phyloP scores from a whole-genome alignment of 92 coral and sea anemone genomes.

The Desmophyllum pertusum region DNA sequence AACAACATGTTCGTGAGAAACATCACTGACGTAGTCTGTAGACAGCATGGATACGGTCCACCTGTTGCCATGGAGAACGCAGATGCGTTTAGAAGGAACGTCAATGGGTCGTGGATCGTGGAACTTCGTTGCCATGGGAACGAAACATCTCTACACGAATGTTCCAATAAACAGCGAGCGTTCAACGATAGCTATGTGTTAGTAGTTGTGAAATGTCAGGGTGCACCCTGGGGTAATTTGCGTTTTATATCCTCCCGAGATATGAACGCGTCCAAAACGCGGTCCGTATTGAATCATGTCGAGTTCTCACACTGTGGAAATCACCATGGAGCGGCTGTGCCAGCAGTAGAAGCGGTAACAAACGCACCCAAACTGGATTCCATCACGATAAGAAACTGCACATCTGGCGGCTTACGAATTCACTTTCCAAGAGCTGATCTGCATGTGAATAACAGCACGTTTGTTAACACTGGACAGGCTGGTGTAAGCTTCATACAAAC shows the following conservation, averaged over 20 bases:
- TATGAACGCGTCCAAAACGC: neutral
- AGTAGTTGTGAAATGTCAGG: constrained; percentile 30
- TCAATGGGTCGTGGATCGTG: constrained; percentile 15
- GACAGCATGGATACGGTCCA: constrained; percentile 55
- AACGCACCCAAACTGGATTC: constrained; percentile 39
- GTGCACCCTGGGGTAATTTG: constrained; percentile 58
- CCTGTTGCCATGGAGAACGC: too few relatives aligned
- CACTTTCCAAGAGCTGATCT: constrained; percentile 1
- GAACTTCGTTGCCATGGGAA: constrained; percentile 53
- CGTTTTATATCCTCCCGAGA: constrained; percentile 46
- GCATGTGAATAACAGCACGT: constrained; percentile 18
- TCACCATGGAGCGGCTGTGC: constrained; percentile 27
- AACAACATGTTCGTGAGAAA: neutral
- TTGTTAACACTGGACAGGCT: neutral
- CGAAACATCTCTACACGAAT: constrained; percentile 51
- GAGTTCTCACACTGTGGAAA: constrained; percentile 52
- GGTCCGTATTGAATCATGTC: constrained; percentile 53
- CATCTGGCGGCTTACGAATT: constrained; percentile 40
- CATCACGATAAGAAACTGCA: constrained; percentile 48
- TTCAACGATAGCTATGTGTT: neutral
- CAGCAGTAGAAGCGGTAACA: constrained; percentile 53
- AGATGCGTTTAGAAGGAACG: neutral
- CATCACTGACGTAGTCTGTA: constrained; percentile 43
- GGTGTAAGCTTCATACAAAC: constrained; percentile 23
- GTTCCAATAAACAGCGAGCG: neutral